Base-by-base conservation (phyloP, 1,140 invertebrate genomes). In the Marisa cornuarietis region DNA sequence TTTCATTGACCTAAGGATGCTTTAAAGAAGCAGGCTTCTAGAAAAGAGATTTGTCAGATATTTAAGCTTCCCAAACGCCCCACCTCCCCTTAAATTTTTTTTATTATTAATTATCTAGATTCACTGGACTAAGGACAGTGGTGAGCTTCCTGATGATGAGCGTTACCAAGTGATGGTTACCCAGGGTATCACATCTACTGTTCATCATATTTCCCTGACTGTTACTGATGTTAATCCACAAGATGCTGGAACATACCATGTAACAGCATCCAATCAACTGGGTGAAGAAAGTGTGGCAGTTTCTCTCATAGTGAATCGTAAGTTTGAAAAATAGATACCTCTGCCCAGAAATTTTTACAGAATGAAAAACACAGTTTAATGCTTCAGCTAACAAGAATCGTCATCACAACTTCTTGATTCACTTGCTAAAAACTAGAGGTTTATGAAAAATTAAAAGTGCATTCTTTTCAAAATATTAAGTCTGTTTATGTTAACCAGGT, bases 181-280 rank as follows among this genome's bases (percentile, higher is more conserved):
- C 54, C 66, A 80, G 66, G 79, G 84, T 76, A 83, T 75, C 13
- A 74, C 78, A 14, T 83, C 83, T 63, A 75, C 82, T 18, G 62
- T 81, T 4, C 84, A 83, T 71, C 81, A 83, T 61, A 82, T 83
- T 1, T 84, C 83, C 22, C 83, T 91, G 62, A 80, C 81, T 5
- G 96, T 99, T 78, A 95, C 95, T 22, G 96, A 98, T 89, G 96
- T 98, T 88, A 98, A 97, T 94, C 96, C 96, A 13, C 92, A 94
- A 85, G 98, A 99, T 91, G 94, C 94, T 88, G 98, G 98, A 51
- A 96, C 98, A 88, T 99, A 99, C 90, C 95, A 96, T 81, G 98
- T 98, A 90, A 93, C 95, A 81, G 96, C 98, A 22, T 94, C 94
- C 76, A 99, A 97, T 90, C 82, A 87, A 10, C 78, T 85, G 42